Base-by-base conservation (phyloP, 2,797 vertebrate genomes). In the Intellagama lesueurii region DNA sequence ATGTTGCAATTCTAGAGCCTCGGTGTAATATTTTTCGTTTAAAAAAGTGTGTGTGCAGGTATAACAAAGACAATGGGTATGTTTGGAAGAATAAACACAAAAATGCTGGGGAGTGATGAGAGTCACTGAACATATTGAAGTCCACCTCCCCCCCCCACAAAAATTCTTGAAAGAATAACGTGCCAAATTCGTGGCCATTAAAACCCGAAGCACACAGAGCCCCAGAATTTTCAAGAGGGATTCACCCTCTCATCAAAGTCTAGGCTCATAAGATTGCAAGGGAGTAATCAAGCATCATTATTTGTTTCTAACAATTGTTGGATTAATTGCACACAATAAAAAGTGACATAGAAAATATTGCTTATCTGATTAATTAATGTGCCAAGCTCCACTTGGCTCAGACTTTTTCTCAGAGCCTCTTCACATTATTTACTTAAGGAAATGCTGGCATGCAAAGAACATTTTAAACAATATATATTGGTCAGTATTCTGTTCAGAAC, bases 251-350 rank as follows among this genome's bases (percentile, higher is more conserved):
- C 83, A 73, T 69, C 76, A 89, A 75, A 73, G 22, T 47, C 64
- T 56, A 73, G 9, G 69, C 56, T 44, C 22, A 73, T 30, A 81
- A 88, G 87, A 90, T 91, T 88, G 87, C 28, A 64, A 64, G n/a
- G 70, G 82, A 89, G 44, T 88, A 77, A 84, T 87, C 56, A 68
- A 81, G 11, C 28, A 56, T 68, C 35, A 64, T 80, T 80, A 84
- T 85, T 68, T 81, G 66, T 87, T 85, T 85, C 86, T 85, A 90
- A 76, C 81, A 85, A 88, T 68, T 68, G 47, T 66, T 93, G 94
- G 91, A 95, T 92, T 94, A 93, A 93, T 94, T 94, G 91, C 81
- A 86, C 77, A 85, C 83, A 89, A 81, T 92, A 93, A 90, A 90
- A 94, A 93, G 90, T 93, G 88, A 92, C 92, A 92, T 83, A 82